A percentile compares a stretch with the other conserved stretches of the same genome.
phyloP scores from a whole-genome alignment of 2,888 invertebrate genomes.

The Ophonus ardosiacus region DNA sequence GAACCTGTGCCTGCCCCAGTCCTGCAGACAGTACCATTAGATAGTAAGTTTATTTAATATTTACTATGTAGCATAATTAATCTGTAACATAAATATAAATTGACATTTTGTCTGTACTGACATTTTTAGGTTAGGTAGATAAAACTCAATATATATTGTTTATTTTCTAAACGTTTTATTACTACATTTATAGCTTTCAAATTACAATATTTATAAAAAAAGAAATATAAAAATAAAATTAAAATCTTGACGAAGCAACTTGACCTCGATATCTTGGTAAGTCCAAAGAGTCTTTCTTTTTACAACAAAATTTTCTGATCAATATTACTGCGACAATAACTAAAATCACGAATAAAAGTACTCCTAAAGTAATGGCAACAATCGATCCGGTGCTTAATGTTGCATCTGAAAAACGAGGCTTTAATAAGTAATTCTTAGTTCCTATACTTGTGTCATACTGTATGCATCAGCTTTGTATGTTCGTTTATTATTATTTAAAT shows the following conservation, averaged over 20 bases:
- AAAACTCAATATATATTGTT: neutral
- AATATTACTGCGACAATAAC: conserved; percentile 79
- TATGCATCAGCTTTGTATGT: conserved; percentile 81
- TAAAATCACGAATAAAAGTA: conserved; percentile 80
- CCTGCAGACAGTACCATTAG: conserved; percentile 76
- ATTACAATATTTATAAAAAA: conserved; percentile 2
- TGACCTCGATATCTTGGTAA: conserved; percentile 78
- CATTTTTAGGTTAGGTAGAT: conserved; percentile 9
- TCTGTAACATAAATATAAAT: neutral
- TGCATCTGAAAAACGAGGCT: conserved; percentile 70
- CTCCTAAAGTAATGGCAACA: conserved; percentile 84
- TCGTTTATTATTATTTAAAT: conserved; percentile 83
- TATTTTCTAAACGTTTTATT: neutral
- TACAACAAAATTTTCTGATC: conserved; percentile 80
- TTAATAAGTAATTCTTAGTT: neutral
- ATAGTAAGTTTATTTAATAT: conserved; percentile 70
- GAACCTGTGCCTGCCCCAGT: conserved; percentile 71
- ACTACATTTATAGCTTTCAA: neutral
- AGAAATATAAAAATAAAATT: conserved; percentile 49
- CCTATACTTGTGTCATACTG: conserved; percentile 68
- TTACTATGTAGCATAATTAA: neutral
- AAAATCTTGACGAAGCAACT: conserved; percentile 65
- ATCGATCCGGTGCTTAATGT: conserved; percentile 76
- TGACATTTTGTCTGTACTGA: neutral
- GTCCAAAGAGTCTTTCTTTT: conserved; percentile 77